Evolutionary conservation across 2,113 vertebrate genomes (phyloP).

Genomic region (Bubo scandiacus): DNA sequence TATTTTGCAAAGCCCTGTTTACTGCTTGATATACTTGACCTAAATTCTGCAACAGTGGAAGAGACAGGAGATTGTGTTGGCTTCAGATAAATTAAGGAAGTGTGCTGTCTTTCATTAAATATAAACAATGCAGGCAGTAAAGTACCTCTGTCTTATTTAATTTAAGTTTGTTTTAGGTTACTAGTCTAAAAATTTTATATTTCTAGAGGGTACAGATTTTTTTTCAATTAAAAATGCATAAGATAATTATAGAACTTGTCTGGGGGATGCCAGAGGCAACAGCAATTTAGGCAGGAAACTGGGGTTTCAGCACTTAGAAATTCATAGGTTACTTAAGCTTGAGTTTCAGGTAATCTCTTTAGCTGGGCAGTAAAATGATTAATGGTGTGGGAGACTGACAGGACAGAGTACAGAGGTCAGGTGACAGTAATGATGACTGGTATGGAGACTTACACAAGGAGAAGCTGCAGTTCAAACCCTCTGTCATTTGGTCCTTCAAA

Average conservation of each 20-base stretch:
- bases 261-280: neutral
- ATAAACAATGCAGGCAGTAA: neutral
- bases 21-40: slow-evolving; percentile 25
- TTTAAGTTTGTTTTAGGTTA: neutral
- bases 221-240: slow-evolving; percentile 18
- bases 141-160: neutral
- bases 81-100: neutral
- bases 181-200: neutral
- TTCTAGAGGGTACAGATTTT: neutral
- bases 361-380: neutral
- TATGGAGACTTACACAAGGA: neutral
- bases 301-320: neutral
- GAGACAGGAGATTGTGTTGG: neutral
- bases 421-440: neutral
- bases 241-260: neutral
- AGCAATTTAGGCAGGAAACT: neutral
- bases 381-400: neutral
- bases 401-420: neutral
- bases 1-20: slow-evolving; percentile 42
- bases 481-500: neutral
- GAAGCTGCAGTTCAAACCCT: neutral
- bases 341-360: neutral
- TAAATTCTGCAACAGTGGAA: slow-evolving; percentile 31
- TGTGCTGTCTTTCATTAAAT: slow-evolving; percentile 22
- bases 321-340: neutral